These are phyloP conservation scores for Pachymerium ferrugineum DNA, from an alignment of 2,888 invertebrate genomes.

Conservation along the genomic window DNA sequence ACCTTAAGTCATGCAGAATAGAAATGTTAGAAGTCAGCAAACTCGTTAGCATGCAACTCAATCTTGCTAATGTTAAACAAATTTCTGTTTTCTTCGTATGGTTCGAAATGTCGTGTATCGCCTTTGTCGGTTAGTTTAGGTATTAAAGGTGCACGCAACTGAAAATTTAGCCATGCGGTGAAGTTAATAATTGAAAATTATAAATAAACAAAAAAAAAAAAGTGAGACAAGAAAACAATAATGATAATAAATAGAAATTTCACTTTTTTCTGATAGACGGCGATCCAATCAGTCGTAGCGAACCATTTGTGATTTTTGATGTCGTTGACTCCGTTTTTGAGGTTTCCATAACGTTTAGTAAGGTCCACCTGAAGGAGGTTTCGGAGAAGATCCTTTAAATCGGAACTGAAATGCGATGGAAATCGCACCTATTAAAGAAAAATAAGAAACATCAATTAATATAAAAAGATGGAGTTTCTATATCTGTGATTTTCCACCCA, in stretches of 20 bases:
- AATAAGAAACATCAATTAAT: neutral
- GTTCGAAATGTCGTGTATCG: constrained; percentile 67
- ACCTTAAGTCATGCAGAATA: constrained; percentile 29
- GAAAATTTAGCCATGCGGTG: constrained; percentile 11
- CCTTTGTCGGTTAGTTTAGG: constrained; percentile 50
- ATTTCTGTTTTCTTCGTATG: constrained; percentile 55
- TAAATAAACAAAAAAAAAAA: no score
- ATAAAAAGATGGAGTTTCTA: no score
- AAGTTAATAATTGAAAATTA: constrained; percentile 36
- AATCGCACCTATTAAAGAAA: constrained; percentile 65
- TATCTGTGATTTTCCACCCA: no score
- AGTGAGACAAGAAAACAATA: neutral
- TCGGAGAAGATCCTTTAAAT: constrained; percentile 93
- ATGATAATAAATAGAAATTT: neutral
- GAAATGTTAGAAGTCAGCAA: constrained; percentile 58
- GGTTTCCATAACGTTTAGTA: constrained; percentile 96
- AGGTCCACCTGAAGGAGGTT: constrained; percentile 84
- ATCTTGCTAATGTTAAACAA: constrained; percentile 52
- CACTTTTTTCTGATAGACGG: constrained; percentile 95
- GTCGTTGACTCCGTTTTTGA: constrained; percentile 98
- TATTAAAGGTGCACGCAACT: constrained; percentile 43
- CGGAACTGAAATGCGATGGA: constrained; percentile 97
- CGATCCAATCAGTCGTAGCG: constrained; percentile 96
- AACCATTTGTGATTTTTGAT: constrained; percentile 99
- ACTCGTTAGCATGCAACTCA: constrained; percentile 59